Percentiles rank a stretch among this genome's conserved stretches.
phyloP scores from a whole-genome alignment of 2,797 vertebrate genomes.

The Sarcophilus harrisii region DNA sequence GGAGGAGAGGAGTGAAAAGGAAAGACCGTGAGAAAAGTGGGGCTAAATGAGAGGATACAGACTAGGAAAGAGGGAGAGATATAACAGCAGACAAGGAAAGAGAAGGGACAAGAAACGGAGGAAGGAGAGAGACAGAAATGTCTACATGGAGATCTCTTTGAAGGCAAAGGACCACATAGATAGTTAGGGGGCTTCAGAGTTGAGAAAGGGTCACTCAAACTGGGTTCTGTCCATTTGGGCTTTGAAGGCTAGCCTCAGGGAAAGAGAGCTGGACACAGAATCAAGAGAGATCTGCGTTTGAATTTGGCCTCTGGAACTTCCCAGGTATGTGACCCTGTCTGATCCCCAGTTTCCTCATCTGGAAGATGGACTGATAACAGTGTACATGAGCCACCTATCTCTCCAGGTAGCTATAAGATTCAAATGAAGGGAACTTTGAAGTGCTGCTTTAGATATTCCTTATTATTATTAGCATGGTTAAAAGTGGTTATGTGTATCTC shows the following conservation, averaged over 20 bases:
- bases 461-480: neutral
- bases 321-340: neutral
- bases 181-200: neutral
- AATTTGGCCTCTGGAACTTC: neutral
- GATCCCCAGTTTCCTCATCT: neutral
- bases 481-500: neutral
- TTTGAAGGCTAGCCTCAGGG: conserved; percentile 33
- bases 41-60: neutral
- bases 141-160: conserved; percentile 27
- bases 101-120: neutral
- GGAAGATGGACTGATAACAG: neutral
- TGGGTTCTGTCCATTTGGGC: conserved; percentile 19
- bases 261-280: neutral
- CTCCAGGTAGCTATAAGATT: neutral
- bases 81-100: conserved; percentile 40
- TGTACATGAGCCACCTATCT: neutral
- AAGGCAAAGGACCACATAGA: conserved; percentile 36
- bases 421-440: neutral
- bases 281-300: neutral
- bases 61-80: neutral
- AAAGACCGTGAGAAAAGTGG: conserved; percentile 51
- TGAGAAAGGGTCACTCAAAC: conserved; percentile 1
- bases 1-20: conserved; percentile 29
- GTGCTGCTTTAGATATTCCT: neutral
- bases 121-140: conserved; percentile 26